phyloP scores from a whole-genome alignment of 2,797 vertebrate genomes.

The Euthynnus affinis region DNA sequence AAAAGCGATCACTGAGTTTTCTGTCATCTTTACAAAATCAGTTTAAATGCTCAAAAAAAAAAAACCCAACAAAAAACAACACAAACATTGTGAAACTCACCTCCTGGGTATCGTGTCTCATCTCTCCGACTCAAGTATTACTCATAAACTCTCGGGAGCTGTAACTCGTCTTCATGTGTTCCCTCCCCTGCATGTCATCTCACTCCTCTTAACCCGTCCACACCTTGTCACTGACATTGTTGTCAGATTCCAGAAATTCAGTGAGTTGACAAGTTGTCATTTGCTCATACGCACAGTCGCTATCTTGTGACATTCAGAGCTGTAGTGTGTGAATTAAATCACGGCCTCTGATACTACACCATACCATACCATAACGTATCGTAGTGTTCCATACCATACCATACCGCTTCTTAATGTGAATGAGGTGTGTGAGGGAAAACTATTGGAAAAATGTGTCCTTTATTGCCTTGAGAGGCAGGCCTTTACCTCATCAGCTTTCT shows the following conservation, averaged over 20 bases:
- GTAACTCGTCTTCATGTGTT: conserved; percentile 8
- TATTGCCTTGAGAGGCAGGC: conserved; percentile 13
- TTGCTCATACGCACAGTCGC: neutral
- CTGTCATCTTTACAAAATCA: neutral
- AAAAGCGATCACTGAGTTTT: neutral
- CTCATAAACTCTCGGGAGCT: conserved; percentile 10
- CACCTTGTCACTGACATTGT: conserved; percentile 58
- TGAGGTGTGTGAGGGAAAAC: neutral
- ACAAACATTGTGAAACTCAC: conserved; percentile 55
- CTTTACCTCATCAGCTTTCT: conserved; percentile 17
- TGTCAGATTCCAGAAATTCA: conserved; percentile 68
- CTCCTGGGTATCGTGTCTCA: conserved; percentile 34
- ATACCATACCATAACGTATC: no score
- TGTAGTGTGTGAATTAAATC: neutral
- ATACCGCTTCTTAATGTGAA: neutral
- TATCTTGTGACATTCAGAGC: neutral
- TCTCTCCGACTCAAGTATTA: conserved; percentile 18
- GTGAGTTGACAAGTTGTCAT: conserved; percentile 48
- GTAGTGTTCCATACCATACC: neutral
- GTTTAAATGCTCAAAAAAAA: neutral
- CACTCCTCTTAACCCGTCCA: conserved; percentile 57
- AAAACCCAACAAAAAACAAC: neutral
- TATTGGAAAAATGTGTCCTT: neutral
- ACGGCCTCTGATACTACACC: neutral
- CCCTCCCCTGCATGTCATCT: conserved; percentile 56